Evolutionary conservation across 2,797 vertebrate genomes (phyloP).

Genomic region (Parotocinclus haroldoi): DNA sequence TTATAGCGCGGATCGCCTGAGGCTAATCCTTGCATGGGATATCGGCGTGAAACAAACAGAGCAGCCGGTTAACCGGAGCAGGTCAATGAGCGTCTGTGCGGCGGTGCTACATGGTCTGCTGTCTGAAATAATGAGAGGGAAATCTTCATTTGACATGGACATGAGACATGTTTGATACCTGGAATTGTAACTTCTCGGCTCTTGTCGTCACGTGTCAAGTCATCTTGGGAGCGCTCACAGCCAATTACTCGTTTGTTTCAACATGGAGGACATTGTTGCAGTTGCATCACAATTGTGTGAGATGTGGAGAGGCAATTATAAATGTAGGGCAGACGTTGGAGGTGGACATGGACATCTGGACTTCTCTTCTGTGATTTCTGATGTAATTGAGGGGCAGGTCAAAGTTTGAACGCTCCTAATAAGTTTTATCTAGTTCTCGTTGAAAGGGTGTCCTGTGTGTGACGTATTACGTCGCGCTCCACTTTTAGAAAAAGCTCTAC

Average conservation of each 20-base stretch:
- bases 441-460: too few species aligned
- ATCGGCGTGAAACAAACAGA: neutral
- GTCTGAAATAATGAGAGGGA: conserved; percentile 46
- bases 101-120: conserved; percentile 27
- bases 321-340: conserved; percentile 8
- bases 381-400: too few species aligned
- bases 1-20: neutral
- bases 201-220: conserved; percentile 37
- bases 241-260: conserved; percentile 33
- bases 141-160: conserved; percentile 35
- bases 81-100: conserved; percentile 9
- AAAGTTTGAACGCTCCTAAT: too few species aligned
- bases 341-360: neutral
- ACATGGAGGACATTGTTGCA: neutral
- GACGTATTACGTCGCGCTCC: too few species aligned
- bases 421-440: too few species aligned
- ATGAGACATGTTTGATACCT: conserved; percentile 40
- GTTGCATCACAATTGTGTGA: conserved; percentile 27
- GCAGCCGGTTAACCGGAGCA: conserved; percentile 14
- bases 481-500: too few species aligned
- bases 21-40: conserved; percentile 3
- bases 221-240: conserved; percentile 26
- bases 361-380: neutral
- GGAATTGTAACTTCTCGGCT: conserved; percentile 29
- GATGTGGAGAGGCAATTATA: conserved; percentile 1